Evolutionary conservation across 2,113 vertebrate genomes (phyloP), one percentile per base, ranked within the genome.

Genomic region (Oncorhynchus keta): DNA sequence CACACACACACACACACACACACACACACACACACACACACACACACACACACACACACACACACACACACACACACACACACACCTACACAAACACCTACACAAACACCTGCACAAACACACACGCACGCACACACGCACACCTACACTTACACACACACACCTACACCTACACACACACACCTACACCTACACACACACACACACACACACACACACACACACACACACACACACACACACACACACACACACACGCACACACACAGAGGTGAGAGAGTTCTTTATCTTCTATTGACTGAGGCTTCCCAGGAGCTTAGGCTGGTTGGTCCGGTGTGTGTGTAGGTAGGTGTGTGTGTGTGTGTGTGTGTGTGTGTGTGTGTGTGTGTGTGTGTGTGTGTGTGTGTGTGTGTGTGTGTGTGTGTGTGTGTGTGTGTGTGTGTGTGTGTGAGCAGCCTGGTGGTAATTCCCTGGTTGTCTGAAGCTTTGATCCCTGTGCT

Each of bases 401-500:
- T 24, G 24, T 24, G 24, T 24, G 24, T 24, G 24, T 24, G 24
- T 24, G 24, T 24, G 24, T 24, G 24, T 24, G 24, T 24, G 24
- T 24, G 24, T 24, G 24, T 24, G 24, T 24, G 24, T 24, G 24
- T 24, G 24, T 24, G 24, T 24, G 24, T 24, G 24, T 24, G 24
- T 24, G 24, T 24, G 24, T 24, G 24, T 24, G 24, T 24, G 24
- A 22, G 67, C 26, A 35, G 35, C 24, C 59, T 65, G 22, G 28
- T 28, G 61, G 73, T 64, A 32, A 20, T 72, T 66, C 20, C 65
- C 22, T 18, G 16, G 49, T 14, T 69, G 45, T 51, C 26, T 12
- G 26, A n/a, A n/a, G 57, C 35, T 70, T 71, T 72, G 73, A 76
- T 76, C 62, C 72, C 30, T 20, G 30, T 59, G 73, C 61, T 28